A percentile compares a stretch with the other conserved stretches of the same genome.
Evolutionary conservation across 2,797 vertebrate genomes (phyloP).

Genomic region (Orestias chungarensis): DNA sequence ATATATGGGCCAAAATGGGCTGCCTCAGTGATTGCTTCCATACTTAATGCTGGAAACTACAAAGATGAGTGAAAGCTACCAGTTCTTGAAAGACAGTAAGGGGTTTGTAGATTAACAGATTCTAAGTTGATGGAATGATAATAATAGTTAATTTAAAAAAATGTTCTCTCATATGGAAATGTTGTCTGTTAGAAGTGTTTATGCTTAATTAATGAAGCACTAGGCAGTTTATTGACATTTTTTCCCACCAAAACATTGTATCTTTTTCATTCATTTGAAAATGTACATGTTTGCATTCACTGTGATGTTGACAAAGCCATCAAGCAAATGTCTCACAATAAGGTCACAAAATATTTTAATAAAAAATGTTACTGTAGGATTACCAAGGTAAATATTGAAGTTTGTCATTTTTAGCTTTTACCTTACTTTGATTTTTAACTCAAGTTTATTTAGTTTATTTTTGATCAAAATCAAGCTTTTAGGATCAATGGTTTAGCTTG

Average conservation of each 20-base stretch:
- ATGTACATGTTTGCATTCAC: not conserved
- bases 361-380: not conserved
- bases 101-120: not conserved
- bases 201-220: not conserved
- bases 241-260: not conserved
- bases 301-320: not conserved
- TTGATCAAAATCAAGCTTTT: no score
- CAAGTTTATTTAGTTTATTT: no score
- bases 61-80: not conserved
- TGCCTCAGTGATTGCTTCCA: not conserved
- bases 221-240: not conserved
- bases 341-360: not conserved
- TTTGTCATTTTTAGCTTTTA: no score
- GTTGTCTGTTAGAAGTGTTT: not conserved
- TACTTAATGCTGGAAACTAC: not conserved
- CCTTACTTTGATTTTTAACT: no score
- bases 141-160: not conserved
- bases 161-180: not conserved
- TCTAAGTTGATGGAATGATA: not conserved
- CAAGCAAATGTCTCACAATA: not conserved
- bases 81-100: not conserved
- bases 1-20: not conserved
- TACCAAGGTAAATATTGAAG: no score
- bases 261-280: not conserved
- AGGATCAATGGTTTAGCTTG: no score